Conservation (phyloP, 2,113 vertebrate genomes). For the Bungarus multicinctus region DNA sequence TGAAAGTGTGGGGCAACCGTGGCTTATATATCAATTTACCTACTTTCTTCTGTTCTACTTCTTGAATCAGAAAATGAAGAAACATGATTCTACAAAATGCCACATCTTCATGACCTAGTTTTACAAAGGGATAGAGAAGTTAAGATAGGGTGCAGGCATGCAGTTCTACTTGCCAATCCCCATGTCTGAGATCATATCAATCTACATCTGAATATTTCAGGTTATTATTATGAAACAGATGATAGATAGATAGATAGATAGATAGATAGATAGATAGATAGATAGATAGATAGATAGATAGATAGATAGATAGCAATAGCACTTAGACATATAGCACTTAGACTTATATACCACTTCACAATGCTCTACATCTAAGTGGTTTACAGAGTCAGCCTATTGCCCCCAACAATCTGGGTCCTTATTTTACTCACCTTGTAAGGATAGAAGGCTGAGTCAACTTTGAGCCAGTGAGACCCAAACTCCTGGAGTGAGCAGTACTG, state of each 20-base stretch:
- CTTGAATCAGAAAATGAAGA: constrained; percentile 25
- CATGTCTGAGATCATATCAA: background rate
- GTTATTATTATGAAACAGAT: background rate
- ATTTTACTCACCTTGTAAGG: too few relatives aligned
- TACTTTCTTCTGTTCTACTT: constrained; percentile 29
- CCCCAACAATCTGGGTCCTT: too few relatives aligned
- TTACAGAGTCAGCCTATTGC: too few relatives aligned
- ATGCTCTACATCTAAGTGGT: too few relatives aligned
- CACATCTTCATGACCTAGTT: background rate
- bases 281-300: background rate
- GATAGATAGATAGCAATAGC: too few relatives aligned
- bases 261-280: too few relatives aligned
- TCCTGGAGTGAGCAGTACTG: too few relatives aligned
- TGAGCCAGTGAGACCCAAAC: too few relatives aligned
- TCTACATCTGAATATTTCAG: background rate
- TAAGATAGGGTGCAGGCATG: background rate
- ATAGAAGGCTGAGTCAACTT: too few relatives aligned
- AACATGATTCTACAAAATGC: constrained; percentile 43
- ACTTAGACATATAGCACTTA: too few relatives aligned
- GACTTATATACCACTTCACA: too few relatives aligned
- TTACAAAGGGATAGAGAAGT: background rate
- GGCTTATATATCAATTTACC: constrained; percentile 13
- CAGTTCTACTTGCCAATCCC: background rate
- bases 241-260: background rate
- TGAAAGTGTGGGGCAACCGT: constrained; percentile 22